Evolutionary conservation across 2,797 vertebrate genomes (phyloP), one percentile per base, ranked within the genome.

Genomic region (Apogon talboti): DNA sequence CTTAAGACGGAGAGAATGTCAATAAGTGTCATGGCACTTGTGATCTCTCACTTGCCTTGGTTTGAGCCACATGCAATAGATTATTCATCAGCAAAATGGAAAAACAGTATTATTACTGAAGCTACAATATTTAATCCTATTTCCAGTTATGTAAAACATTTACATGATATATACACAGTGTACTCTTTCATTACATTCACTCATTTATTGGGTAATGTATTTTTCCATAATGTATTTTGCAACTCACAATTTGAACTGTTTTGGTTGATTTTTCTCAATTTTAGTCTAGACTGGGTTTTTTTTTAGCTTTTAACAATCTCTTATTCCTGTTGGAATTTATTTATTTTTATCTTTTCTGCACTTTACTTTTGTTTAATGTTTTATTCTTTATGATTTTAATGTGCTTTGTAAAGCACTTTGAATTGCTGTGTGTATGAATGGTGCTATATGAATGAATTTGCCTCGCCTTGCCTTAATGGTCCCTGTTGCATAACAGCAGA

Each of bases 401-500:
- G n/a, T n/a, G n/a, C n/a, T n/a, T n/a, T n/a, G n/a, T n/a, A n/a
- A n/a, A n/a, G n/a, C n/a, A n/a, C n/a, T n/a, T n/a, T n/a, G n/a
- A n/a, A n/a, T n/a, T n/a, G n/a, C n/a, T n/a, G n/a, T n/a, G n/a
- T n/a, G n/a, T n/a, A n/a, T n/a, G n/a, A n/a, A n/a, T n/a, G n/a
- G n/a, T n/a, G n/a, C n/a, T n/a, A n/a, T n/a, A n/a, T n/a, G n/a
- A n/a, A n/a, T n/a, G n/a, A n/a, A n/a, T n/a, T n/a, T n/a, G n/a
- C n/a, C n/a, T n/a, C n/a, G n/a, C n/a, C n/a, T n/a, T 37, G 16
- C 40, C 18, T 24, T 41, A 54, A 64, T 77, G n/a, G 44, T 49
- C 19, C 4, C 6, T 46, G 56, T 79, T 84, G 52, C 11, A 48
- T 86, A 83, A 75, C 7, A 14, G 24, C 4, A 51, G 7, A 43